phyloP scores from a whole-genome alignment of 2,888 invertebrate species.

The Lasioglossum marginatum region DNA sequence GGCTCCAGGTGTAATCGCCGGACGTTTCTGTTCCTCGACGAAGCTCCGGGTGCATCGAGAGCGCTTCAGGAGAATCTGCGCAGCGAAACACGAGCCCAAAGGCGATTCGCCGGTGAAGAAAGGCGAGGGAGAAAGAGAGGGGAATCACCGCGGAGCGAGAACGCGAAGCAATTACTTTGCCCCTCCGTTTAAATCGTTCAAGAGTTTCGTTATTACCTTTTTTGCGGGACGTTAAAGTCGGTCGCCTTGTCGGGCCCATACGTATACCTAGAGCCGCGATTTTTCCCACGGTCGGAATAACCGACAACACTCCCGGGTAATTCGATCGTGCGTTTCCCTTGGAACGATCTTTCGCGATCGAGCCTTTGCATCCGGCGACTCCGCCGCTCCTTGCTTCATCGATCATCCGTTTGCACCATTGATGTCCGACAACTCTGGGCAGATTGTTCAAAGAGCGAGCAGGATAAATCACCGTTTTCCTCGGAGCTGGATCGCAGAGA shows the following conservation, averaged over 20 bases:
- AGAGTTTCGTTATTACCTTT: constrained; percentile 24
- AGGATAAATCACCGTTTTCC: background rate
- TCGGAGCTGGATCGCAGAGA: background rate
- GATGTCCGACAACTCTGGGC: background rate
- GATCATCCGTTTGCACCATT: background rate
- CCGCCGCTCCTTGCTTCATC: background rate
- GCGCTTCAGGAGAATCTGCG: background rate
- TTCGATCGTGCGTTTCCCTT: background rate
- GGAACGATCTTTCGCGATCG: background rate
- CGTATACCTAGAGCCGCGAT: constrained; percentile 14
- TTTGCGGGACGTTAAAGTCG: constrained; percentile 42
- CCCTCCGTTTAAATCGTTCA: constrained; percentile 33
- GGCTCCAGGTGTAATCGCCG: background rate
- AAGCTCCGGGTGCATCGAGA: background rate
- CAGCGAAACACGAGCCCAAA: background rate
- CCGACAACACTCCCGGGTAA: background rate
- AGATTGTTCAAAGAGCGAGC: background rate
- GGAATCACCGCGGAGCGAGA: constrained; percentile 32
- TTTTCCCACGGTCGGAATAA: constrained; percentile 3
- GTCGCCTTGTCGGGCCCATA: constrained; percentile 27
- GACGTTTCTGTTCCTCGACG: background rate
- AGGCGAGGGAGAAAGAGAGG: constrained; percentile 1
- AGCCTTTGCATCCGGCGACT: background rate
- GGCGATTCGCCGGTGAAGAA: background rate
- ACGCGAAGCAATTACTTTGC: constrained; percentile 60